Conservation (phyloP, 2,888 invertebrate genomes). For the Meliscaeva auricollis region DNA sequence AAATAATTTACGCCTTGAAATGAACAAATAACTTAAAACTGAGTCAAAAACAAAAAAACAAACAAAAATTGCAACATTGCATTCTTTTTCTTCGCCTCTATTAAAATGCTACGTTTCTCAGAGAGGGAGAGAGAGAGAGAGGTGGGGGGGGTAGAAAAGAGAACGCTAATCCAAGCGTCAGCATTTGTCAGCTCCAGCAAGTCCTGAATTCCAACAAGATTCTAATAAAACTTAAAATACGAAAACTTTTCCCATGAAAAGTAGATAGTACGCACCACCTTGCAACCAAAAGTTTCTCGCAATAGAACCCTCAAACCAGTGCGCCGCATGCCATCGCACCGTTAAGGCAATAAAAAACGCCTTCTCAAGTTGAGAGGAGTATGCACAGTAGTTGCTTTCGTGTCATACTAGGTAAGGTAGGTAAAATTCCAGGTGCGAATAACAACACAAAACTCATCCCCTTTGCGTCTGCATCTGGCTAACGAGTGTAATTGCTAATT, state of each 20-base stretch:
- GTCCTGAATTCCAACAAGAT: slow-evolving; percentile 4
- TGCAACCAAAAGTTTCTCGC: neutral
- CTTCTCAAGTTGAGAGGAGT: slow-evolving; percentile 9
- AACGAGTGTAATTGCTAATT: slow-evolving; percentile 69
- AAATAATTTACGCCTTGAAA: slow-evolving; percentile 11
- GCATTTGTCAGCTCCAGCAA: slow-evolving; percentile 15
- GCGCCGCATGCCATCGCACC: neutral
- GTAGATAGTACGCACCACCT: slow-evolving; percentile 5
- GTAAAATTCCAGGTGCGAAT: slow-evolving; percentile 59
- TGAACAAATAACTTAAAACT: slow-evolving; percentile 41
- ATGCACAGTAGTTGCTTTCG: neutral
- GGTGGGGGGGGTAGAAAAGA: no score
- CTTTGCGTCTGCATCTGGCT: neutral
- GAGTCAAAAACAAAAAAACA: no score
- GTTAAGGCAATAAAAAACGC: neutral
- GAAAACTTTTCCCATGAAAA: slow-evolving; percentile 55
- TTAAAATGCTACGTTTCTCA: neutral
- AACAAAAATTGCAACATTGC: slow-evolving; percentile 41
- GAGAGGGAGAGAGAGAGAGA: no score
- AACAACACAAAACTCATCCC: slow-evolving; percentile 34
- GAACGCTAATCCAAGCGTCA: slow-evolving; percentile 7
- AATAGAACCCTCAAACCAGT: neutral
- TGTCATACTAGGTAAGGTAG: slow-evolving; percentile 31
- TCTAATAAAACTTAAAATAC: slow-evolving; percentile 49
- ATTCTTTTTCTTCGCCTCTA: neutral